Evolutionary conservation across 2,888 invertebrate species (phyloP), one percentile per base, ranked within the genome.

Genomic region (Latheticus oryzae): DNA sequence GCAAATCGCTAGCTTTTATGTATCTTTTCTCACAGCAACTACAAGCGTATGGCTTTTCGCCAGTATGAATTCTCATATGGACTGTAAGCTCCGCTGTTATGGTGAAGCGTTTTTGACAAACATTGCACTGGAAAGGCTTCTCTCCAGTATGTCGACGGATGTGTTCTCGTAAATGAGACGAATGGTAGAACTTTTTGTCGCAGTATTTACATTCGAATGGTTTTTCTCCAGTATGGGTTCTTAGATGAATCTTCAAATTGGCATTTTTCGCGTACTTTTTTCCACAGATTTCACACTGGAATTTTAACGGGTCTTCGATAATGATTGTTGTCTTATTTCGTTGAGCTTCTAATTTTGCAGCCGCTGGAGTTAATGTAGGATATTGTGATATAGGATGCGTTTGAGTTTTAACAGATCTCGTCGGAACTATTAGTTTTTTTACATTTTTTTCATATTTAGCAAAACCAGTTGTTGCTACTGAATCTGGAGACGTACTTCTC

Each of bases 1-100:
- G 78, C 0, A 83, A 70, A 24, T 82, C 79, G 3, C 76, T 76
- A 38, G 76, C 79, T n/a, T 78, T 78, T 61, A 83, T 81, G 58
- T 82, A 84, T 78, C 80, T 75, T 58, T 80, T 80, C 32, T 81
- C 81, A 67, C 84, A 85, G 66, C 79, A 79, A 19, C 55, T 63
- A 71, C 84, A 84, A n/a, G 77, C 74, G 72, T 81, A 78, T 1
- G 80, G 82, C 71, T 82, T 83, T 62, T 67, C 65, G 55, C 80
- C 60, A 70, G 72, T 76, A 74, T 84, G 84, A 19, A 81, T 79
- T 59, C 78, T 80, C 64, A 76, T 75, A 72, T 84, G 85, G 43
- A 71, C 67, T 3, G 69, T 71, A 5, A 72, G 43, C 37, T 71
- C 71, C 9, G 67, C 70, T 30, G 63, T 70, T 15, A 71, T 72